Percentiles rank a stretch among this genome's conserved stretches.
Evolutionary conservation across 2,888 invertebrate genomes (phyloP).

Genomic region (Notodonta dromedarius): DNA sequence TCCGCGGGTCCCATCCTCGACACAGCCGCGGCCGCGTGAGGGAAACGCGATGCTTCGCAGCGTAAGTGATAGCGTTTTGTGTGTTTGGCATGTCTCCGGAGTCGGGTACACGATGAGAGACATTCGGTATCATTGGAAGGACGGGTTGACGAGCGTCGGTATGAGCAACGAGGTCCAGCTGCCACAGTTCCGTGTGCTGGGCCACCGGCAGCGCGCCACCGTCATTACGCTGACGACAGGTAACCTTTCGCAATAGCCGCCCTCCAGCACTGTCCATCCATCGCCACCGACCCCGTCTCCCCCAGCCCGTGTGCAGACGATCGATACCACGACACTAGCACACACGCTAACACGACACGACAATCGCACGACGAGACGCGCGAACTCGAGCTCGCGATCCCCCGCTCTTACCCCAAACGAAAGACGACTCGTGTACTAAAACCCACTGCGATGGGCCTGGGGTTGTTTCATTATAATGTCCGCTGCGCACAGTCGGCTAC

Average conservation of each 20-base stretch:
- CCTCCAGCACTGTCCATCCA: constrained; percentile 73
- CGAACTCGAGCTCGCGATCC: constrained; percentile 70
- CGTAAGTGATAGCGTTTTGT: constrained; percentile 85
- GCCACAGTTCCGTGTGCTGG: constrained; percentile 98
- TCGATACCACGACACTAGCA: constrained; percentile 76
- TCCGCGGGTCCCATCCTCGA: constrained; percentile 56
- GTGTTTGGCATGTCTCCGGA: constrained; percentile 86
- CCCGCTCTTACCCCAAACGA: constrained; percentile 76
- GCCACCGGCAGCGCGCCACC: constrained; percentile 97
- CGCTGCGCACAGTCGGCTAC: constrained; percentile 94
- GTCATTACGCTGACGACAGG: constrained; percentile 98
- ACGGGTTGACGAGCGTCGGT: constrained; percentile 96
- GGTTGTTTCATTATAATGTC: constrained; percentile 81
- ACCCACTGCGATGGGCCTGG: constrained; percentile 84
- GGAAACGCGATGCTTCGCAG: constrained; percentile 72
- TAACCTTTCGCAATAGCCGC: constrained; percentile 84
- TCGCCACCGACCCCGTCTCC: constrained; percentile 80
- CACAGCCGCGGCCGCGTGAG: constrained; percentile 59
- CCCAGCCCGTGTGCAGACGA: constrained; percentile 78
- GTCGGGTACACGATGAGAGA: constrained; percentile 99
- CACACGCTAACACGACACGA: constrained; percentile 76
- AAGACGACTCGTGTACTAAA: constrained; percentile 77
- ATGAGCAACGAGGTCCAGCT: constrained; percentile 98
- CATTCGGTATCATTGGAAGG: constrained; percentile 98
- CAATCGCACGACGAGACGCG: constrained; percentile 75